A percentile compares a stretch with the other conserved stretches of the same genome.
These are phyloP conservation scores for Sinodicranocentrus sp. DNA, from an alignment of 2,888 invertebrate genomes.

Conservation along the genomic window DNA sequence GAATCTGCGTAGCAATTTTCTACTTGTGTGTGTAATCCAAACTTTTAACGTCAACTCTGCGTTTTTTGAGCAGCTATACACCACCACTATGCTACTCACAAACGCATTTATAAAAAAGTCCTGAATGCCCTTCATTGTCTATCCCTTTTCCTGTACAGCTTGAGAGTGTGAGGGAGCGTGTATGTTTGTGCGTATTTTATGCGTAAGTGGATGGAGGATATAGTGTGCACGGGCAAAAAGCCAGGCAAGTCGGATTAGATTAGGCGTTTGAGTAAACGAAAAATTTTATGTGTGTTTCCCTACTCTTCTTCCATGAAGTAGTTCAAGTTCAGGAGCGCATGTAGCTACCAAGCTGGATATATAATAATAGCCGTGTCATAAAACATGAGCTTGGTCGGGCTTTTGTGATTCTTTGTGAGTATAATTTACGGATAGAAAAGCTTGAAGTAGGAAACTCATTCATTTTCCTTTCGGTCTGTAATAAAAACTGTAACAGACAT, in stretches of 20 bases:
- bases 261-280: neutral
- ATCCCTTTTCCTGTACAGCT: neutral
- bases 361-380: constrained; percentile 27
- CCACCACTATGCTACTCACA: neutral
- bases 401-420: constrained; percentile 39
- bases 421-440: neutral
- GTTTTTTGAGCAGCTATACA: neutral
- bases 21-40: neutral
- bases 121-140: constrained; percentile 50
- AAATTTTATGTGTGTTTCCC: neutral
- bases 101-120: too few species aligned
- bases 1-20: constrained; percentile 52
- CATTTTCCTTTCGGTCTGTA: constrained; percentile 26
- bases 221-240: constrained; percentile 26
- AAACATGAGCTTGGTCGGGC: constrained; percentile 39
- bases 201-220: constrained; percentile 38
- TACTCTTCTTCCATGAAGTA: constrained; percentile 14
- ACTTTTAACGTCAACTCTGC: neutral
- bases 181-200: constrained; percentile 65
- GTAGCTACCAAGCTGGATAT: neutral
- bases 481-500: constrained; percentile 10
- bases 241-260: constrained; percentile 20
- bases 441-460: constrained; percentile 3
- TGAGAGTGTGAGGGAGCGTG: constrained; percentile 15
- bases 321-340: constrained; percentile 58